A percentile compares a stretch with the other conserved stretches of the same genome.
Evolutionary conservation across 2,113 vertebrate genomes (phyloP).

Genomic region (Halichoerus grypus): DNA sequence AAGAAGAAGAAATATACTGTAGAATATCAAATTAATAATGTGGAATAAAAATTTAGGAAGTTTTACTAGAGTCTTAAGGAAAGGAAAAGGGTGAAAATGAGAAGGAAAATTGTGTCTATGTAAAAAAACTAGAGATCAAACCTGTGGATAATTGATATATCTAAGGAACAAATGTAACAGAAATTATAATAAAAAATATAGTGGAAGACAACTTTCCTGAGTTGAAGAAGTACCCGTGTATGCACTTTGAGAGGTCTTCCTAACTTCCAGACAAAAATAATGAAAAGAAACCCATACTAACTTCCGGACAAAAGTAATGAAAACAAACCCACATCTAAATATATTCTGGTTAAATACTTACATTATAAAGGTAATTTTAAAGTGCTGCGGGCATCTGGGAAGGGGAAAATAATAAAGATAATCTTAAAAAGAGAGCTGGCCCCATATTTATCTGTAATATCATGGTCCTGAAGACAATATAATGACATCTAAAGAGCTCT

Average conservation of each 20-base stretch:
- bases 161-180: background rate
- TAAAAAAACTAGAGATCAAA: background rate
- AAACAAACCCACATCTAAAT: conserved; percentile 31
- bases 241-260: background rate
- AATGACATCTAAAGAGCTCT: background rate
- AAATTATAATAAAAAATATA: conserved; percentile 21
- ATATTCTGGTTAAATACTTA: background rate
- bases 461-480: background rate
- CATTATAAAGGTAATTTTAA: conserved; percentile 2
- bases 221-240: background rate
- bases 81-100: background rate
- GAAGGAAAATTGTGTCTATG: background rate
- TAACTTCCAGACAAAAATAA: background rate
- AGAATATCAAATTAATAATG: background rate
- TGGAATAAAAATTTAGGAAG: background rate
- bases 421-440: background rate
- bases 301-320: background rate
- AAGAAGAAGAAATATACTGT: background rate
- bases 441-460: conserved; percentile 11
- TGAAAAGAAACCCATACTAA: conserved; percentile 27
- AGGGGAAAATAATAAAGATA: conserved; percentile 3
- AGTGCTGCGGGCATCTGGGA: background rate
- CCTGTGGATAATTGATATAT: background rate
- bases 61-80: background rate
- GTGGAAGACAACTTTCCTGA: conserved; percentile 1